Evolutionary conservation across 2,113 vertebrate genomes (phyloP).

Genomic region (Pygoscelis antarcticus): DNA sequence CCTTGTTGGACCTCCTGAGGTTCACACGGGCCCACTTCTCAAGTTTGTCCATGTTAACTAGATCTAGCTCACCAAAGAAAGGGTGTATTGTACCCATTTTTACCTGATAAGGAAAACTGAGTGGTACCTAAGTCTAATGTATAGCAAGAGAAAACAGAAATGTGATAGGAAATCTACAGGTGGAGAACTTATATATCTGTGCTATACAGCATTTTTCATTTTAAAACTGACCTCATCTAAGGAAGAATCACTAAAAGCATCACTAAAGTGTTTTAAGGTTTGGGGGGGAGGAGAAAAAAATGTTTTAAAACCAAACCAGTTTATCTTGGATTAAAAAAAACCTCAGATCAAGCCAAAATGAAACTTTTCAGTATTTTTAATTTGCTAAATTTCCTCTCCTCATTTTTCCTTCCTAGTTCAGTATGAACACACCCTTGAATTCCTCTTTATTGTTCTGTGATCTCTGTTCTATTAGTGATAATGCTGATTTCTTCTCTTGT

Average conservation of each 20-base stretch:
- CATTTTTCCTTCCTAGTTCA: neutral
- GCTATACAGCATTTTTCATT: neutral
- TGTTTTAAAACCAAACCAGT: neutral
- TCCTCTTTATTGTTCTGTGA: neutral
- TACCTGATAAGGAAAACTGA: neutral
- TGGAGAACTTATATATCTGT: neutral
- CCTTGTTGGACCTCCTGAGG: too few species aligned
- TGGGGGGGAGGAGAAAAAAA: fast-evolving
- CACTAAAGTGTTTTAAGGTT: neutral
- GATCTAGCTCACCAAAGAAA: neutral
- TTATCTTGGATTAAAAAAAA: neutral
- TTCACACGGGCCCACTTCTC: too few species aligned
- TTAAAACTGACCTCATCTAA: neutral
- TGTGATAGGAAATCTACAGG: neutral
- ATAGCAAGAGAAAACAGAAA: neutral
- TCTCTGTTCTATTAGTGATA: neutral
- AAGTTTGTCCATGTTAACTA: neutral
- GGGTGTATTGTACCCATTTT: neutral
- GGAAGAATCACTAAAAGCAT: neutral
- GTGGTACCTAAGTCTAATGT: neutral
- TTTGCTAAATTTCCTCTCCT: neutral
- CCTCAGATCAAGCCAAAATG: neutral
- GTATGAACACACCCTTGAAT: neutral
- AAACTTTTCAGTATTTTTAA: neutral
- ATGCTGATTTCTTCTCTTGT: neutral